Base-by-base conservation (phyloP, 2,888 invertebrate species). In the Theodoxus fluviatilis region DNA sequence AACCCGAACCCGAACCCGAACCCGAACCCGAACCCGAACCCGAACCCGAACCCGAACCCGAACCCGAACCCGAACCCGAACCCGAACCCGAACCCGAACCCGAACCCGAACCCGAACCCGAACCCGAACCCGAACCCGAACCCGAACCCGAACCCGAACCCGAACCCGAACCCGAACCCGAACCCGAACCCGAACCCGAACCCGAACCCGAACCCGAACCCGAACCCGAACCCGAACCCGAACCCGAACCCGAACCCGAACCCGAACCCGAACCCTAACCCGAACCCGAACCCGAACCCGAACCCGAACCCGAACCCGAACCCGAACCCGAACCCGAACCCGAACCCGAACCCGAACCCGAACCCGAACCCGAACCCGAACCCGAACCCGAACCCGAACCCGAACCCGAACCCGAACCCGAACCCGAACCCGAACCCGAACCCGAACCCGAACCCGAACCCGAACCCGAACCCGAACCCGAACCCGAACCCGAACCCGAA, bases 331-430 rank as follows among this genome's bases (percentile, higher is more conserved):
- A 52, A 52, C 52, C 52, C 52, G 3, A 52, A 52, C 52, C 52
- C 52, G 3, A 52, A 52, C 52, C 52, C 52, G 3, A 52, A 52
- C 52, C 52, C 52, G 3, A 52, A 52, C 52, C 52, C 52, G 3
- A 52, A 52, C 52, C 52, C 52, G 3, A 52, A 52, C 52, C 52
- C 52, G 3, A 52, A 52, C 52, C 52, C 52, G 3, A 52, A 52
- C 52, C 52, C 52, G 3, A 6, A 52, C 52, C 52, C 52, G 3
- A 52, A 52, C 52, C 52, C 52, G n/a, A 52, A 52, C 52, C 52
- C 52, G n/a, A 52, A 52, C 52, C 52, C 52, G n/a, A 52, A 52
- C 52, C 52, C 52, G n/a, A 52, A 52, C 52, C 52, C 52, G n/a
- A 52, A 52, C 52, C 52, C 52, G n/a, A 52, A 52, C 52, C 52